Base-by-base conservation (phyloP, 2,888 invertebrate species). In the Platynereis dumerilii region DNA sequence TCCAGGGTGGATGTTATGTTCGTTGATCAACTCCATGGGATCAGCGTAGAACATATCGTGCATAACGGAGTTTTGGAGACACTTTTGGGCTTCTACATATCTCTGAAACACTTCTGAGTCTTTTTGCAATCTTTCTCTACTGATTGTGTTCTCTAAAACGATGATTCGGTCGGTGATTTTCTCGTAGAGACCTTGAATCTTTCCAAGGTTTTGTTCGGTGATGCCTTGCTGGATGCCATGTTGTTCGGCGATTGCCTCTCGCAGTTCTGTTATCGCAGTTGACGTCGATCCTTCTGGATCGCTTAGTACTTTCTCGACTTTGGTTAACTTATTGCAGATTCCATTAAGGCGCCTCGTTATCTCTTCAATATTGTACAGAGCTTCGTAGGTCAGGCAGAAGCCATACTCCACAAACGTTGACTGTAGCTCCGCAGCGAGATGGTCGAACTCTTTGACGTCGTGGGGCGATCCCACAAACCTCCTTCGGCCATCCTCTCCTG, bases 1-100 rank as follows among this genome's bases (percentile, higher is more conserved):
- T n/a, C 67, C 70, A 2, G 70, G 69, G 58, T 69, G 69, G 29
- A 69, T 65, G 59, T 69, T 69, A 54, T 70, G 64, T 24, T 29
- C 52, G 53, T 66, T 68, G 52, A 69, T 61, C 42, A 66, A 44
- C 12, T 60, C 55, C 5, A 34, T 39, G 17, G 64, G 29, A 44
- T 66, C 58, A 1, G 62, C 28, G 7, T 60, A 53, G 22, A 27
- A 56, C 20, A 69, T 34, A 17, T n/a, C 28, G 5, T 20, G 3
- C 22, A 68, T 34, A 42, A 65, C 62, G 5, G 58, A 26, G 20
- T 57, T 48, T 17, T 62, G 58, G 24, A 68, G 58, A 10, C 58
- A 56, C 22, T 63, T 60, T 22, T 61, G 56, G 5, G 28, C 48
- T 5, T 45, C 60, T 12, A 68, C 26, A 44, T 68, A 70, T 28